Evolutionary conservation across 2,113 vertebrate genomes (phyloP).

Genomic region (Naja naja): DNA sequence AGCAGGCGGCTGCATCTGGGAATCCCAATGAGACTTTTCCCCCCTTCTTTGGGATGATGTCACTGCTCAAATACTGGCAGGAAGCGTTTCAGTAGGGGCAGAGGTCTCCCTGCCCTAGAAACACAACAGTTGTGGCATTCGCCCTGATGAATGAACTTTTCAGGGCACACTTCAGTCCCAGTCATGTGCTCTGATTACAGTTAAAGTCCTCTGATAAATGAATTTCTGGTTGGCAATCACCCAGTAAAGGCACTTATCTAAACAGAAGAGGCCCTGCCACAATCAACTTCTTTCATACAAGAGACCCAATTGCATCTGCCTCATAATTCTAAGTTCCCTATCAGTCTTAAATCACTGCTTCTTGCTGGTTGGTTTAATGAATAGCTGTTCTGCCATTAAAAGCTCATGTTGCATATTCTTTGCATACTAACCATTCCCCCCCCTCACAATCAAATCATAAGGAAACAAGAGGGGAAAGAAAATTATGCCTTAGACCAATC

Average conservation of each 20-base stretch:
- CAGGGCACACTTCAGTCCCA: neutral
- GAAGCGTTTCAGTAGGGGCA: neutral
- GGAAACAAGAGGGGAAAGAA: neutral
- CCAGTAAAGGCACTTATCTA: neutral
- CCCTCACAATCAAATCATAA: neutral
- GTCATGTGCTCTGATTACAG: neutral
- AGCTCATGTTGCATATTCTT: neutral
- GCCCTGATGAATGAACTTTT: neutral
- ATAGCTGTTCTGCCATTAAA: neutral
- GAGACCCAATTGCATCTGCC: neutral
- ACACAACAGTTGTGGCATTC: neutral
- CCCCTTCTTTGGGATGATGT: neutral
- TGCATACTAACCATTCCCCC: neutral
- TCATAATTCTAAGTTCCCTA: neutral
- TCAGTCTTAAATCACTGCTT: neutral
- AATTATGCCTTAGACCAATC: neutral
- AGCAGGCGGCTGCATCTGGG: neutral
- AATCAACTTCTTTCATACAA: neutral
- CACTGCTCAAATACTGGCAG: neutral
- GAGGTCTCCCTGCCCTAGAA: neutral
- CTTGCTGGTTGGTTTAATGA: neutral
- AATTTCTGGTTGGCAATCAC: neutral
- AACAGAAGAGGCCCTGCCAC: neutral
- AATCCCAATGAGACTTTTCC: neutral
- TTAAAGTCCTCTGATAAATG: neutral